phyloP scores from a whole-genome alignment of 2,888 invertebrate genomes.

The Ochropacha duplaris region DNA sequence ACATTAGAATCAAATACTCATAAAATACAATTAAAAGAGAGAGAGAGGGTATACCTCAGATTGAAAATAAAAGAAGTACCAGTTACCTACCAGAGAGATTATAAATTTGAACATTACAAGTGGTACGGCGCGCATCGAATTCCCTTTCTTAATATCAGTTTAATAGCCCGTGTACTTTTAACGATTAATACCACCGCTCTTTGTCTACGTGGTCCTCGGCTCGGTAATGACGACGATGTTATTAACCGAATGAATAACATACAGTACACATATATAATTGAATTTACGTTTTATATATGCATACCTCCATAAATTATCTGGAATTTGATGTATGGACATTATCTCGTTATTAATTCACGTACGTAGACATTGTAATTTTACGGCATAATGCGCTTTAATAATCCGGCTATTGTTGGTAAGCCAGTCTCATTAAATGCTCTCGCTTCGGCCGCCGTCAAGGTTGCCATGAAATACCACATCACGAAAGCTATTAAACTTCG shows the following conservation, averaged over 20 bases:
- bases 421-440: conserved; percentile 39
- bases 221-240: conserved; percentile 38
- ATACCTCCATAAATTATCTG: conserved; percentile 35
- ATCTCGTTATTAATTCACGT: conserved; percentile 48
- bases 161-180: conserved; percentile 67
- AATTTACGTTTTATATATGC: conserved; percentile 36
- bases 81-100: conserved; percentile 79
- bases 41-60: conserved; percentile 73
- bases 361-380: conserved; percentile 61
- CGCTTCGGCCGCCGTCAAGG: conserved; percentile 37
- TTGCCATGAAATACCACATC: conserved; percentile 54
- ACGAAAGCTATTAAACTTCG: conserved; percentile 49
- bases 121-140: conserved; percentile 74
- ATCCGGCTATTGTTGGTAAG: conserved; percentile 44
- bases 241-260: conserved; percentile 30
- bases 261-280: conserved; percentile 19
- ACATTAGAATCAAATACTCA: conserved; percentile 83
- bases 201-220: conserved; percentile 49
- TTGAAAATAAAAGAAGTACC: conserved; percentile 74
- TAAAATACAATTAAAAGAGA: conserved; percentile 83
- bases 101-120: conserved; percentile 81
- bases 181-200: conserved; percentile 61
- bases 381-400: conserved; percentile 50
- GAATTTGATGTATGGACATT: conserved; percentile 35
- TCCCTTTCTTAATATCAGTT: conserved; percentile 74